Base-by-base conservation (phyloP, 2,888 invertebrate species). In the Coleophora flavipennella region DNA sequence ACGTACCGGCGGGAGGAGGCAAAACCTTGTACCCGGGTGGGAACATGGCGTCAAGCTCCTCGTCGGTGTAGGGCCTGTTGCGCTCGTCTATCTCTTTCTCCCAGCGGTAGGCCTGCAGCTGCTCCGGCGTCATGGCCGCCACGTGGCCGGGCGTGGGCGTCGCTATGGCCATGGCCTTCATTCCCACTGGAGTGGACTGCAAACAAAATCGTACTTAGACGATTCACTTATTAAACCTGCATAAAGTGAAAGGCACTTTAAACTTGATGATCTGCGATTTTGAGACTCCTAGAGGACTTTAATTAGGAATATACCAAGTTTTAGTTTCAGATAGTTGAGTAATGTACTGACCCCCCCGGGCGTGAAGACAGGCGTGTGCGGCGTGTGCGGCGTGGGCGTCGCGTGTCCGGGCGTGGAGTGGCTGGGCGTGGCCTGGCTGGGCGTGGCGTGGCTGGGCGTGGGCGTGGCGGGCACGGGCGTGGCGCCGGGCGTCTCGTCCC, bases 51-150 rank as follows among this genome's bases (percentile, higher is more conserved):
- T 99, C 99, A 40, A 99, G 84, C 73, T 99, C 99, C 65, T 99
- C 99, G 62, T 99, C 99, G 0, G 95, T 92, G 55, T 97, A 90
- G 0, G 98, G 98, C 49, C 98, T 87, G 75, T 99, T 99, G 42
- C 99, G 88, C 70, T 99, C 99, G 63, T 99, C 99, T 43, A 99
- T 98, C 80, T 99, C 99, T 58, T 96, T 91, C 76, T 99, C 98
- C 97, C 97, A 97, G 25, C 97, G 91, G 71, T 96, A 98, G 0
- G 97, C 97, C 76, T 99, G 99, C 48, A 99, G 83, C 72, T 99
- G 99, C 72, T 99, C 99, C 0, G 99, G 99, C 0, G 99, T 99
- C 99, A 99, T 99, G 10, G 97, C 94, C 46, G 97, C 93, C 45
- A 98, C 86, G 60, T 98, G 97, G 12, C 96, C 94, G 0, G 99